Evolutionary conservation across 2,797 vertebrate species (phyloP), one percentile per base, ranked within the genome.

Genomic region (Ispidina lecontei): DNA sequence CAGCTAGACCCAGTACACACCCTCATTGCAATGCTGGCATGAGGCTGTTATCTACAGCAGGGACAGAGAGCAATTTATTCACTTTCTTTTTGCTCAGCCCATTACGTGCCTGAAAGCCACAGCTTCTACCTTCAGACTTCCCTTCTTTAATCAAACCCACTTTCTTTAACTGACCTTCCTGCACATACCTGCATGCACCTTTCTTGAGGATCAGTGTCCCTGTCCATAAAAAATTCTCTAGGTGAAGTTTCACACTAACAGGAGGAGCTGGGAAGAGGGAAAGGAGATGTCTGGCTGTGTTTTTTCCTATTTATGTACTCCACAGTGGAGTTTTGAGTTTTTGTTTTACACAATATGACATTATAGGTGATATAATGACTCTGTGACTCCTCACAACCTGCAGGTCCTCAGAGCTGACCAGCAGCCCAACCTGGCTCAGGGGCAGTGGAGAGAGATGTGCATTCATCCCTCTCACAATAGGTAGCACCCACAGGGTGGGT

Each of bases 21-120:
- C n/a, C 62, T 75, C 81, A 31, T 1, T 85, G 76, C 94, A 91
- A 85, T 80, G 74, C 74, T 62, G 79, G 41, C 60, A 46, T 6
- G 2, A 58, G 41, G 46, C 43, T 84, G 35, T 25, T 86, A 29
- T 35, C 60, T 89, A 16, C 26, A 69, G 47, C 21, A 67, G 63
- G 11, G n/a, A 79, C 6, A 70, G 26, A 86, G 21, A 73, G 7
- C 10, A 29, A 33, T 51, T 67, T 41, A 49, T 81, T 91, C 3
- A 47, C 56, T 87, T 91, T 54, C 41, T 55, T 90, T 59, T 71
- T 67, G n/a, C 43, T 79, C n/a, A 39, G 12, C 8, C 4, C 21
- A 21, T 73, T 56, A 23, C 31, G 8, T 58, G 29, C 18, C 71
- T 87, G 74, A 86, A 94, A 75, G 18, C 31, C 39, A 41, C 81